A percentile compares a stretch with the other conserved stretches of the same genome.
Evolutionary conservation across 2,113 vertebrate species (phyloP).

Genomic region (Catagonus wagneri): DNA sequence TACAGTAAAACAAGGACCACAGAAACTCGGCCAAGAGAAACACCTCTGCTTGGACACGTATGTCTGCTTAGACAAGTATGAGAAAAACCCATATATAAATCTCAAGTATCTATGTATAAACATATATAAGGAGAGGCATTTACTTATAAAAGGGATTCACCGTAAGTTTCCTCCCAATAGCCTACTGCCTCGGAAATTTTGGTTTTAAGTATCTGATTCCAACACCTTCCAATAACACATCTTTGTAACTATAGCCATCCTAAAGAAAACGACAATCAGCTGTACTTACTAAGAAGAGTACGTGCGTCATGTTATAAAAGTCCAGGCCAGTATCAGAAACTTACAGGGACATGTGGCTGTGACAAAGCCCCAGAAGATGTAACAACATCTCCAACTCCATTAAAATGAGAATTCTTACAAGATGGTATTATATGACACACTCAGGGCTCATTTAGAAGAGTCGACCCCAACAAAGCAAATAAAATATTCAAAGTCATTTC

Average conservation of each 20-base stretch:
- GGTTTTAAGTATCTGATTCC: constrained; percentile 33
- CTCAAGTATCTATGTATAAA: constrained; percentile 11
- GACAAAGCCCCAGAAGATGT: not conserved
- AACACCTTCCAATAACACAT: not conserved
- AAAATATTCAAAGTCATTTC: constrained; percentile 52
- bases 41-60: not conserved
- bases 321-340: not conserved
- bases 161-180: constrained; percentile 51
- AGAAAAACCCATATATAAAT: not conserved
- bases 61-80: not conserved
- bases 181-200: constrained; percentile 49
- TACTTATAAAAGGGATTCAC: constrained; percentile 34
- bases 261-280: not conserved
- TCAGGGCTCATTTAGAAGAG: constrained; percentile 8
- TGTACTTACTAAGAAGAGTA: not conserved
- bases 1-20: not conserved
- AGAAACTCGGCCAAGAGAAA: not conserved
- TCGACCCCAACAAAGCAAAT: constrained; percentile 19
- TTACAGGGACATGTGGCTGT: not conserved
- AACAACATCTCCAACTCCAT: not conserved
- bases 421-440: not conserved
- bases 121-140: not conserved
- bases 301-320: not conserved
- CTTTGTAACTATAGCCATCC: not conserved
- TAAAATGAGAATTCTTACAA: constrained; percentile 2